phyloP scores from a whole-genome alignment of 2,888 invertebrate species.

The Erebia palarica region DNA sequence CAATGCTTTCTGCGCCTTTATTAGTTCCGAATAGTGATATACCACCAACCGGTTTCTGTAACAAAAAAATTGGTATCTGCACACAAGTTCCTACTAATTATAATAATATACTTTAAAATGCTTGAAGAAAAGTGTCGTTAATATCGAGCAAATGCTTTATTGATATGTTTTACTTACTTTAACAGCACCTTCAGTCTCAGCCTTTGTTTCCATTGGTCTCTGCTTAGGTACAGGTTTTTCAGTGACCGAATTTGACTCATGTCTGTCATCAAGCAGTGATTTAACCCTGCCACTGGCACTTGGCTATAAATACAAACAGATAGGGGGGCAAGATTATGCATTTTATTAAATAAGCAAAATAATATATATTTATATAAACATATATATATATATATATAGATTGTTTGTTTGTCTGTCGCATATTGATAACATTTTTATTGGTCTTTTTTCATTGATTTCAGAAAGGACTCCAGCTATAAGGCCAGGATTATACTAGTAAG shows the following conservation, averaged over 20 bases:
- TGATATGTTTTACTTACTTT: slow-evolving; percentile 12
- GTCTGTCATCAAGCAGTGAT: slow-evolving; percentile 48
- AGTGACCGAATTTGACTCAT: slow-evolving; percentile 46
- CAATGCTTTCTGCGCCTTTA: slow-evolving; percentile 66
- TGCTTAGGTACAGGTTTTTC: slow-evolving; percentile 22
- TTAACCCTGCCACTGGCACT: slow-evolving; percentile 31
- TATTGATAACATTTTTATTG: no score
- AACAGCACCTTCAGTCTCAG: slow-evolving; percentile 1
- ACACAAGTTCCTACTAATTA: neutral
- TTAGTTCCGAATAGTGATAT: slow-evolving; percentile 81
- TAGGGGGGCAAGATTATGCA: neutral
- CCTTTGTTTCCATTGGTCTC: slow-evolving; percentile 3
- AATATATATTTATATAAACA: no score
- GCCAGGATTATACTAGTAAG: no score
- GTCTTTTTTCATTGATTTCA: no score
- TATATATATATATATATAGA: no score
- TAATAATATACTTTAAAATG: neutral
- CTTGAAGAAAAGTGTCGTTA: neutral
- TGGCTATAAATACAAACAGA: slow-evolving; percentile 18
- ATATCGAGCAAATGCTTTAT: neutral
- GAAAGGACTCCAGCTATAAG: no score
- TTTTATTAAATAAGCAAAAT: no score
- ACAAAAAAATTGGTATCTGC: slow-evolving; percentile 3
- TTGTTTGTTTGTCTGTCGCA: no score
- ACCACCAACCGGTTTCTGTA: slow-evolving; percentile 84